Base-by-base conservation (phyloP, 2,113 vertebrate genomes). In the Felis chaus region DNA sequence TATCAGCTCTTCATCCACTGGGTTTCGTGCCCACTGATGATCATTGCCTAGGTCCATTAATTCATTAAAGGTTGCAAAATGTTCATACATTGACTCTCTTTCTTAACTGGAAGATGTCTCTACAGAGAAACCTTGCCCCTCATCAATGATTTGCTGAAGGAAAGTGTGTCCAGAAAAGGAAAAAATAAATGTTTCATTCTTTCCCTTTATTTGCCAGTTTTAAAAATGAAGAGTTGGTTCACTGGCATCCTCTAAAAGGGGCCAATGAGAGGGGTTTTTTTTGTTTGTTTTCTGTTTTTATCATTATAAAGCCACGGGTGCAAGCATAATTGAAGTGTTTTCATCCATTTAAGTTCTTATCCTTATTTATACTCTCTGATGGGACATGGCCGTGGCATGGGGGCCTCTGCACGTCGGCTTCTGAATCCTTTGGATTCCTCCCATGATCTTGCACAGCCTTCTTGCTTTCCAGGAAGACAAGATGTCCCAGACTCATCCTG, bases 181-280 rank as follows among this genome's bases (percentile, higher is more conserved):
- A 36, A 36, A 36, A 53, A 33, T 55, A 74, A 48, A 25, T 6
- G 9, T 31, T 53, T 48, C 39, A 2, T 85, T 86, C 50, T 88
- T 85, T 57, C 73, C 13, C 9, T 79, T 86, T 80, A 50, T 79
- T 53, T 80, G 36, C 45, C 36, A 79, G 31, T 76, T 85, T 95
- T 92, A 57, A 68, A 53, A 84, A 80, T 73, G 55, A 50, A 87
- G 53, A 91, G 48, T 63, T 92, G 83, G 33, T 93, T 96, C 31
- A 15, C 69, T 21, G 48, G 19, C 50, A 48, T 89, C 48, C 48
- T 83, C 73, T 41, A 65, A 85, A 95, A 76, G 61, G 45, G 19
- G 31, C 74, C 61, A 23, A 4, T 15, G 39, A 93, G 84, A 50
- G 33, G 71, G 36, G 0, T 25, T 74, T 39, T 41, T 74, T 74